A percentile compares a stretch with the other conserved stretches of the same genome.
Evolutionary conservation across 2,113 vertebrate genomes (phyloP).

Genomic region (Chiloscyllium plagiosum): DNA sequence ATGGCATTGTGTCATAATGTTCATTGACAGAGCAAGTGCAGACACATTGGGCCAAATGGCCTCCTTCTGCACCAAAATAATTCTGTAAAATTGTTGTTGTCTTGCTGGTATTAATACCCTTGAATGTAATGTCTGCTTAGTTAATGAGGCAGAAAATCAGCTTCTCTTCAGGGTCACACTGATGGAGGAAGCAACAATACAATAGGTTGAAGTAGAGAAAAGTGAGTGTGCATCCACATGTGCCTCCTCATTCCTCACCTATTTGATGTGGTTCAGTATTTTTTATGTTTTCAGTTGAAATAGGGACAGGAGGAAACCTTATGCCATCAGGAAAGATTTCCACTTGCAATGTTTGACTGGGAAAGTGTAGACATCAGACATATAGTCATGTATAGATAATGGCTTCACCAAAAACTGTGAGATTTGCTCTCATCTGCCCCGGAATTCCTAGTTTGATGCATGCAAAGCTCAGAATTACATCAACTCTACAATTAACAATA

Average conservation of each 20-base stretch:
- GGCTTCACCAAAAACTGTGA: neutral
- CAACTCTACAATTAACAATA: neutral
- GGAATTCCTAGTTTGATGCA: neutral
- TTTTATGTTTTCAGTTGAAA: neutral
- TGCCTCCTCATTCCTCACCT: neutral
- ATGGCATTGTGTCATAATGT: no score
- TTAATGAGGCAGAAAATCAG: no score
- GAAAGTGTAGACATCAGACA: neutral
- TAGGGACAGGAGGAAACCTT: neutral
- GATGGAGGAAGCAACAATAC: no score
- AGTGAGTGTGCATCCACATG: no score
- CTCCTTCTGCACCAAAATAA: no score
- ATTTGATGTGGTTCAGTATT: neutral
- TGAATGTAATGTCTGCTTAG: no score
- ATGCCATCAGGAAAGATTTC: neutral
- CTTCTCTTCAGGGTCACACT: no score
- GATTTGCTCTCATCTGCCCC: neutral
- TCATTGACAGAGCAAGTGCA: no score
- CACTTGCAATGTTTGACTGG: neutral
- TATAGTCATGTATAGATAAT: neutral
- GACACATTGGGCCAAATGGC: no score
- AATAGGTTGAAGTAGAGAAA: no score
- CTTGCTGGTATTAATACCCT: no score
- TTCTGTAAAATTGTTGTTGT: no score
- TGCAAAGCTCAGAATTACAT: neutral